Evolutionary conservation across 2,797 vertebrate species (phyloP), one percentile per base, ranked within the genome.

Genomic region (Cryptoprocta ferox): DNA sequence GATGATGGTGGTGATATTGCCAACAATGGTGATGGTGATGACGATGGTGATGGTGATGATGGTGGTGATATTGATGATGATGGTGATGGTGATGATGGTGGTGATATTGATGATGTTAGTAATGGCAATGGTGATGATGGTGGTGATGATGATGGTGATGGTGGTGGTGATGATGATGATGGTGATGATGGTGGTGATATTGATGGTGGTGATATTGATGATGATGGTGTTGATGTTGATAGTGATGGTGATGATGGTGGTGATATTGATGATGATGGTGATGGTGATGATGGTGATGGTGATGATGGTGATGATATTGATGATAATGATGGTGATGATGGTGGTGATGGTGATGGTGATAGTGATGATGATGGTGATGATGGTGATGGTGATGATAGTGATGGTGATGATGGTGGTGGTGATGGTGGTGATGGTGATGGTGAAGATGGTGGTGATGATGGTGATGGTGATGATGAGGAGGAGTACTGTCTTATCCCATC

Each of bases 131-230:
- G 0, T 59, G 9, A 0, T 35, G 30, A 0, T 45, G 37, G 9
- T n/a, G 15, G 0, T 28, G 56, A 0, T 76, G 61, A 1, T 32
- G 12, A 1, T n/a, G 42, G 1, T 48, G 19, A 2, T 68, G 21
- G 0, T 26, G 32, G 0, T 48, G 61, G 1, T 24, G 37, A 6
- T 32, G 4, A 1, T 53, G 63, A 3, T 48, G 45, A 0, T 16
- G 3, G 0, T 87, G 66, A 0, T 56, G 28, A 0, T 35, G 4
- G 0, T n/a, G 61, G 0, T 11, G 35, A 0, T 45, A 39, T 1
- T n/a, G 28, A 1, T 45, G 56, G 1, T 63, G 13, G 6, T 80
- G 35, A 3, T 61, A 14, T 3, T 35, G 48, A 0, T 76, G 42
- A 0, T n/a, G 30, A 1, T 32, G 15, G 0, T 28, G 53, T 0